A percentile compares a stretch with the other conserved stretches of the same genome.
Conservation (phyloP, 2,113 vertebrate species). For the Onychostruthus taczanowskii region DNA sequence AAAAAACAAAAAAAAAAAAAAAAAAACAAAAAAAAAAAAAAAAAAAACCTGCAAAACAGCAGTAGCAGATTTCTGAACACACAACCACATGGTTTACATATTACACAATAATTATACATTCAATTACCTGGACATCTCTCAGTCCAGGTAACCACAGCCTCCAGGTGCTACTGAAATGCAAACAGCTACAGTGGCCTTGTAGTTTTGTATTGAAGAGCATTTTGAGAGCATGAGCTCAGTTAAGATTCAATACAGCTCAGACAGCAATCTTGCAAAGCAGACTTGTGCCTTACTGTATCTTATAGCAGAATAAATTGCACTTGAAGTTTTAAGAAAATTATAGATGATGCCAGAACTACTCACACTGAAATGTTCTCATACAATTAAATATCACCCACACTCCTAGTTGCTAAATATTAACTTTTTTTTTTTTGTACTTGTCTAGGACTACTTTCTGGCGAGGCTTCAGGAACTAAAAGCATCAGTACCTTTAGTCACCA, state of each 20-base stretch:
- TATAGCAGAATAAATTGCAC: background rate
- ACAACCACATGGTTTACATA: background rate
- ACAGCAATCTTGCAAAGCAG: background rate
- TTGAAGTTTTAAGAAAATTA: conserved; percentile 1
- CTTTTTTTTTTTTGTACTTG: background rate
- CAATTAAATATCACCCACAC: background rate
- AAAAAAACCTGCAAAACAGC: background rate
- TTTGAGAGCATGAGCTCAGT: background rate
- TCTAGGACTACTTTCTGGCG: background rate
- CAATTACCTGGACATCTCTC: background rate
- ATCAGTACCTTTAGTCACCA: background rate
- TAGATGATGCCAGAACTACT: background rate
- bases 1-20: too few species aligned
- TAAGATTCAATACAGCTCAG: background rate
- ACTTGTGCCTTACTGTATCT: background rate
- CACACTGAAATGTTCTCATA: background rate
- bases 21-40: too few species aligned
- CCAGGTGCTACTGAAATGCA: background rate
- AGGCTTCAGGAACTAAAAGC: background rate
- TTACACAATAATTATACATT: background rate
- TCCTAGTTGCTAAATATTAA: background rate
- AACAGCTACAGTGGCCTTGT: background rate
- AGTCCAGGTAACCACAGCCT: background rate
- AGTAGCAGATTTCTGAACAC: background rate
- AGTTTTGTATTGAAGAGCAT: background rate